Evolutionary conservation across 2,113 vertebrate species (phyloP).

Genomic region (Perca flavescens): DNA sequence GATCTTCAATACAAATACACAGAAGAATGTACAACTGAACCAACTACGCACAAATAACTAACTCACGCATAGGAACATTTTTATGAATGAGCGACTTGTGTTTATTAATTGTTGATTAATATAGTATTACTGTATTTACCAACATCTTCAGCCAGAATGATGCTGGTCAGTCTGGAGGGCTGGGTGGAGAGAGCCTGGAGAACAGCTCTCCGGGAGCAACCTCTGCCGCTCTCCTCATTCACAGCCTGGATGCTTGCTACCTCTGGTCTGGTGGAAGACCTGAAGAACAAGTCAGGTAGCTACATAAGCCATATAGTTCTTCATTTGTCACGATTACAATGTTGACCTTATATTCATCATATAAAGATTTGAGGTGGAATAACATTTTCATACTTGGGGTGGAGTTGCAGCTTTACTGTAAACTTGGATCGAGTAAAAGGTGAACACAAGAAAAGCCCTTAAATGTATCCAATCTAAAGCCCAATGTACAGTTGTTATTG

Average conservation of each 20-base stretch:
- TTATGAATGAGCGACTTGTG: neutral
- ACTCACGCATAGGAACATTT: neutral
- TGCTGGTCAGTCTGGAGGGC: conserved; percentile 83
- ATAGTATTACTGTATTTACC: conserved; percentile 80
- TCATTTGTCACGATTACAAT: neutral
- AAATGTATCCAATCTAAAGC: too few species aligned
- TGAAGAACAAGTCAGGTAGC: conserved; percentile 55
- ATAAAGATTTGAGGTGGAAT: neutral
- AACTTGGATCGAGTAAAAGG: neutral
- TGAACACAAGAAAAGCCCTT: neutral
- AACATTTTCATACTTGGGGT: neutral
- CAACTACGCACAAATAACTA: neutral
- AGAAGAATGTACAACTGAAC: neutral
- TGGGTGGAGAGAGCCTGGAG: conserved; percentile 91
- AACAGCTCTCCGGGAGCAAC: conserved; percentile 91
- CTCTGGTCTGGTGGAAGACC: conserved; percentile 94
- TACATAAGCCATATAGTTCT: neutral
- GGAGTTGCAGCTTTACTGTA: neutral
- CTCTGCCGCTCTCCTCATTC: conserved; percentile 76
- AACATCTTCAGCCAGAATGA: conserved; percentile 94
- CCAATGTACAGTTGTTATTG: too few species aligned
- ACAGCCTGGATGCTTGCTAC: conserved; percentile 92
- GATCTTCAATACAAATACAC: too few species aligned
- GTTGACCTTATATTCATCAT: neutral
- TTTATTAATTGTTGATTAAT: neutral